Percentiles rank a stretch among this genome's conserved stretches.
phyloP scores from a whole-genome alignment of 2,888 invertebrate genomes.

The Apamea anceps region DNA sequence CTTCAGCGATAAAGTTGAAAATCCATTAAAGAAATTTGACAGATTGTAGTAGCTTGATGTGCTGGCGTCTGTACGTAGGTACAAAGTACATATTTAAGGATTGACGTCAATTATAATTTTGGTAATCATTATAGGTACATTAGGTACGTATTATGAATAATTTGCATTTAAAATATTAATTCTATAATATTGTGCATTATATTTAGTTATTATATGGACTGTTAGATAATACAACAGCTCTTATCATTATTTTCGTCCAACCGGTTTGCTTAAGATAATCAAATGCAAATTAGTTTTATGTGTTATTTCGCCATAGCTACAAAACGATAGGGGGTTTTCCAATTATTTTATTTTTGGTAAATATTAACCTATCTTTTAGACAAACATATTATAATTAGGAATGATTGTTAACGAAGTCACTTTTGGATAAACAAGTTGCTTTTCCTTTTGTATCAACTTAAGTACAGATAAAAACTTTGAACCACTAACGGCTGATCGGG shows the following conservation, averaged over 20 bases:
- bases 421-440: too few species aligned
- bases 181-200: conserved; percentile 19
- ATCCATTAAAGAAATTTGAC: too few species aligned
- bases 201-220: not conserved
- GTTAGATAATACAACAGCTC: conserved; percentile 29
- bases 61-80: too few species aligned
- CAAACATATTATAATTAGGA: not conserved
- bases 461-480: too few species aligned
- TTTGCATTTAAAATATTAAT: conserved; percentile 29
- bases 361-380: not conserved
- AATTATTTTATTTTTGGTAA: conserved; percentile 4
- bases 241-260: conserved; percentile 23
- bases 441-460: not conserved
- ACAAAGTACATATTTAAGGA: not conserved
- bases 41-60: too few species aligned
- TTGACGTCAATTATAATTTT: conserved; percentile 44
- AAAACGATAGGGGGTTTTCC: not conserved
- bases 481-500: too few species aligned
- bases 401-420: too few species aligned
- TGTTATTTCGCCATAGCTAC: not conserved
- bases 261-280: conserved; percentile 9
- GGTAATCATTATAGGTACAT: conserved; percentile 20
- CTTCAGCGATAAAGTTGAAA: too few species aligned
- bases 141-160: not conserved
- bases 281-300: conserved; percentile 30